Percentiles rank a stretch among this genome's conserved stretches.
Conservation (phyloP, 2,888 invertebrate genomes). For the Harpagoxenus sublaevis region DNA sequence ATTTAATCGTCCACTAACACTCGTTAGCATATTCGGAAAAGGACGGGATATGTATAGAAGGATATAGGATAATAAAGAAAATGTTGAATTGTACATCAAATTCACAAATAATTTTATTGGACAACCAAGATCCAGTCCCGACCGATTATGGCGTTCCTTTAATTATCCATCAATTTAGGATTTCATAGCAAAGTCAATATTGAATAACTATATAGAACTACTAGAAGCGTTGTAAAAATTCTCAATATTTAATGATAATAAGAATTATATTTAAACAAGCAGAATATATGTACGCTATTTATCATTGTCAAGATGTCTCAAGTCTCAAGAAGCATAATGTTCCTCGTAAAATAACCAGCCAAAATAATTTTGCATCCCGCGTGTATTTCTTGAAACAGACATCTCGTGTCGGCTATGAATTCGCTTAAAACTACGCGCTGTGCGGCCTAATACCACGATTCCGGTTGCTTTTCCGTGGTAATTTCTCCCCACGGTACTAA, state of each 20-base stretch:
- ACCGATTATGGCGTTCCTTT: too few species aligned
- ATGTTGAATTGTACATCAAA: too few species aligned
- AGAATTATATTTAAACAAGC: neutral
- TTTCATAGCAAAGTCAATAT: neutral
- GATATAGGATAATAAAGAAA: too few species aligned
- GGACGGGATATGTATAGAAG: too few species aligned
- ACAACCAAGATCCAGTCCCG: too few species aligned
- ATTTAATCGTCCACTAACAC: too few species aligned
- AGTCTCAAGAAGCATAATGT: neutral
- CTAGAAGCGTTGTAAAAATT: neutral
- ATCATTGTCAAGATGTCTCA: constrained; percentile 5
- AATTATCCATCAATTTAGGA: neutral
- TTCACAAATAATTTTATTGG: too few species aligned
- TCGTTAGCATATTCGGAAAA: too few species aligned
- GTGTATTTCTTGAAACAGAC: constrained; percentile 9
- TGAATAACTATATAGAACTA: neutral
- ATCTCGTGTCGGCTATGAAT: constrained; percentile 20
- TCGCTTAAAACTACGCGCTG: constrained; percentile 25
- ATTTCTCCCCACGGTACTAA: constrained; percentile 72
- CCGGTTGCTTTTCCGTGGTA: constrained; percentile 48
- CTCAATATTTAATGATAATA: neutral
- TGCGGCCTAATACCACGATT: constrained; percentile 49
- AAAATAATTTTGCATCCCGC: neutral
- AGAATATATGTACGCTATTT: neutral
- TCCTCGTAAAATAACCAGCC: constrained; percentile 5